These are phyloP conservation scores for Aspiorhynchus laticeps DNA, from an alignment of 2,113 vertebrate species.

Conservation along the genomic window DNA sequence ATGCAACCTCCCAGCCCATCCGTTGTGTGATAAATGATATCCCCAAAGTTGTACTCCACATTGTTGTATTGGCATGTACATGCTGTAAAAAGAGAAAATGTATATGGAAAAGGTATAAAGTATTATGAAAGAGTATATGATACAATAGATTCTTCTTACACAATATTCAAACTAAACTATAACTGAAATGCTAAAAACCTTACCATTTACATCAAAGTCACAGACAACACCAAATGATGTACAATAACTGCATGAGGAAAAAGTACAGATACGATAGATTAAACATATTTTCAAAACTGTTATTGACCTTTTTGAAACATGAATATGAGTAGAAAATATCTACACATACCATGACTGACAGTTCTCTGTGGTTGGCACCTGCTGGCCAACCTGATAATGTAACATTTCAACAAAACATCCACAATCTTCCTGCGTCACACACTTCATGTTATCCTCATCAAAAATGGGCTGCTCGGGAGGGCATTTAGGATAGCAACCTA, in stretches of 20 bases:
- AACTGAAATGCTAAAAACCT: conserved; percentile 46
- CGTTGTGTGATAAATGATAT: conserved; percentile 82
- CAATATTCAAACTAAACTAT: neutral
- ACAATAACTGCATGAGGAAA: conserved; percentile 69
- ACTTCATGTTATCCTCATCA: conserved; percentile 88
- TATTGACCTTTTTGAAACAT: neutral
- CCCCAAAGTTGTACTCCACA: conserved; percentile 70
- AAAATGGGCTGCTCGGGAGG: conserved; percentile 82
- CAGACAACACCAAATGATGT: conserved; percentile 62
- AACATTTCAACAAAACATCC: conserved; percentile 78
- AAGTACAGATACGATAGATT: conserved; percentile 26
- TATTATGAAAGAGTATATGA: neutral
- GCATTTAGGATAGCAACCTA: conserved; percentile 94
- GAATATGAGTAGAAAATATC: neutral
- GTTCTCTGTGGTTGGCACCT: conserved; percentile 73
- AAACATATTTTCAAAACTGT: neutral
- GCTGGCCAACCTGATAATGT: conserved; percentile 71
- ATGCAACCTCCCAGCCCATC: conserved; percentile 87
- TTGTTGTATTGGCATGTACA: conserved; percentile 81
- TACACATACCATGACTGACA: conserved; percentile 85
- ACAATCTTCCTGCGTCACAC: conserved; percentile 77
- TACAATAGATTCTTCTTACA: neutral
- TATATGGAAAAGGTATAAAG: neutral
- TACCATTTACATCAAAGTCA: conserved; percentile 63
- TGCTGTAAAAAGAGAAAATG: conserved; percentile 66